phyloP scores from a whole-genome alignment of 1,140 invertebrate species.

The Drosophila baimaii region DNA sequence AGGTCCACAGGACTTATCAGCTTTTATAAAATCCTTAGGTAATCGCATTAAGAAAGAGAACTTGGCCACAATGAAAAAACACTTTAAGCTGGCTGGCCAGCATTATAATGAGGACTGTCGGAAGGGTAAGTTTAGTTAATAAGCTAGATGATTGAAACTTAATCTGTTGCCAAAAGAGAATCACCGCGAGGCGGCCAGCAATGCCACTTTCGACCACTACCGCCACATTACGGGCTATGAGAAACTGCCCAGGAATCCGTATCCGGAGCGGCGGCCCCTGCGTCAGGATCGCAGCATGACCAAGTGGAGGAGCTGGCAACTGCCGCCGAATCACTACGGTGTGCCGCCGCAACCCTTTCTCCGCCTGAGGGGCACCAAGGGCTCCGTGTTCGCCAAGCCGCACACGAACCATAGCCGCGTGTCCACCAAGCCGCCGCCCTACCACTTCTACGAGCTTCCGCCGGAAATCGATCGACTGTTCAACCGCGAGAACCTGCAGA shows the following conservation, averaged over 20 bases:
- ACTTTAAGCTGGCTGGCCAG: slow-evolving; percentile 61
- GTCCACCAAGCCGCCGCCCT: slow-evolving; percentile 43
- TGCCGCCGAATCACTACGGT: slow-evolving; percentile 71
- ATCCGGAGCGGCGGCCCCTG: slow-evolving; percentile 48
- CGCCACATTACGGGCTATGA: slow-evolving; percentile 61
- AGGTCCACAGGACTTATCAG: background rate
- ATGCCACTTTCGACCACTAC: slow-evolving; percentile 48
- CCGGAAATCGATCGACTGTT: slow-evolving; percentile 46
- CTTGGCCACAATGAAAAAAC: slow-evolving; percentile 40
- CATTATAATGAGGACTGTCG: slow-evolving; percentile 59
- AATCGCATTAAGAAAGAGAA: slow-evolving; percentile 61
- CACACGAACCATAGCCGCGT: slow-evolving; percentile 47
- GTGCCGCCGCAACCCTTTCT: slow-evolving; percentile 48
- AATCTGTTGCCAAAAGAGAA: slow-evolving; percentile 34
- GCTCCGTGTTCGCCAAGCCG: slow-evolving; percentile 59
- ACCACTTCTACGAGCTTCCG: slow-evolving; percentile 63
- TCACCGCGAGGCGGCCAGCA: slow-evolving; percentile 38
- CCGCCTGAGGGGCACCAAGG: slow-evolving; percentile 49
- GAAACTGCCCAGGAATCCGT: slow-evolving; percentile 22
- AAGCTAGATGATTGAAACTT: fast-evolving
- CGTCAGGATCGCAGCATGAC: slow-evolving; percentile 49
- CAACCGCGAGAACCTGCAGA: slow-evolving; percentile 54
- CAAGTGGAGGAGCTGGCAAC: slow-evolving; percentile 52
- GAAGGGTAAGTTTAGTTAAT: slow-evolving; percentile 14
- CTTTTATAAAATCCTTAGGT: slow-evolving; percentile 7